Evolutionary conservation across 2,113 vertebrate genomes (phyloP), one percentile per base, ranked within the genome.

Genomic region (Rhodinocichla rosea): DNA sequence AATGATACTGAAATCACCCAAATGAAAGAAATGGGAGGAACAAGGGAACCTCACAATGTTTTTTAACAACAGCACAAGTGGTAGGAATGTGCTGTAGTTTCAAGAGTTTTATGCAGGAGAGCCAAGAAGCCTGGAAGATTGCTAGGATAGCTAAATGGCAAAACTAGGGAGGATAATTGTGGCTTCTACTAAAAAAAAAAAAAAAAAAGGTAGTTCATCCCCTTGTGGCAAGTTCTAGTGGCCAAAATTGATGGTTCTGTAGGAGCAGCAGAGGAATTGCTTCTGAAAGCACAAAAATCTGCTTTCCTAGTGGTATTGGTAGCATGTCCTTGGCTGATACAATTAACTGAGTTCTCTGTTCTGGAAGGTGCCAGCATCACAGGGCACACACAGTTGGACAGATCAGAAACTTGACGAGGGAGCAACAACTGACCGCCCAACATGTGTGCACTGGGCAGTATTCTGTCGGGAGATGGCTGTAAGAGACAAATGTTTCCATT

Each of bases 381-480:
- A 67, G 35, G 17, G 27, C 50, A 24, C 35, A 68, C 50, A 24
- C 35, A 68, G 49, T 13, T 64, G 63, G 57, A 49, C 33, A 0
- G 1, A 7, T 89, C 26, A 22, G 63, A 71, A 87, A 67, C 49
- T 50, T 33, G 17, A 35, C 0, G 2, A 59, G 27, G 33, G 56
- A 73, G 13, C 28, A 78, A 22, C 10, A 40, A 20, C 30, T 80
- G 79, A 39, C 18, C 23, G 17, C 20, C 23, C 49, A 23, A 5
- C 1, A 1, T 0, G 0, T 24, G n/a, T 45, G 39, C 17, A 13
- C 52, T 87, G 19, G 21, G 70, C 62, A 21, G 6, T 45, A 4
- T 44, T 63, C 56, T 83, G 13, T n/a, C 3, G 3, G 77, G 81
- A 64, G 35, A 4, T 15, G 44, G 8, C 77, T 56, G 3, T 42